These are phyloP conservation scores for Diuraphis noxia DNA, from an alignment of 1,140 invertebrate species.

Conservation along the genomic window DNA sequence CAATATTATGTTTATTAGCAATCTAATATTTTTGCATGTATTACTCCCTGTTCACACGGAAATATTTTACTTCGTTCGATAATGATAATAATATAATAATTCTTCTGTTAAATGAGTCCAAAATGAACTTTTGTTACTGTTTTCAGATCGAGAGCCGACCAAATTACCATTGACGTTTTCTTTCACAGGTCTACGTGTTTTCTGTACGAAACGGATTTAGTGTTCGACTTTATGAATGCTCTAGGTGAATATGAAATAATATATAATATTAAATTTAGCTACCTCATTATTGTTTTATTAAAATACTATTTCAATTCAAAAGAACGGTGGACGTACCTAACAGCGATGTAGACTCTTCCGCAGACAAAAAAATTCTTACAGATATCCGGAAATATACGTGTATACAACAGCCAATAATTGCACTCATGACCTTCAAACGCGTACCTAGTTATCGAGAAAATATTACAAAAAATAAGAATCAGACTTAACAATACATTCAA, in stretches of 20 bases:
- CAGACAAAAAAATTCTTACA: neutral
- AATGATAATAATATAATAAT: too few species aligned
- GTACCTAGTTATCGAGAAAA: too few species aligned
- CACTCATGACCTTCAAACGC: too few species aligned
- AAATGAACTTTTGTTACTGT: neutral
- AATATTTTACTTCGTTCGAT: too few species aligned
- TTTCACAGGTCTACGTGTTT: constrained; percentile 55
- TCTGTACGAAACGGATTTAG: constrained; percentile 57
- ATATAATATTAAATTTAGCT: neutral
- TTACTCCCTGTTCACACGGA: neutral
- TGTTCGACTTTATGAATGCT: constrained; percentile 57
- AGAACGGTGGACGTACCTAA: neutral
- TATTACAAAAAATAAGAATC: too few species aligned
- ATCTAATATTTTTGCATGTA: neutral
- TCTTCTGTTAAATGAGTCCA: neutral
- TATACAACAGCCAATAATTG: too few species aligned
- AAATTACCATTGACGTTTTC: constrained; percentile 56
- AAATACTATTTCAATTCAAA: neutral
- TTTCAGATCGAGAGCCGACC: constrained; percentile 28
- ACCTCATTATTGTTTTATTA: neutral
- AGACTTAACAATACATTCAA: too few species aligned
- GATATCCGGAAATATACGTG: neutral
- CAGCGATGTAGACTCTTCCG: neutral
- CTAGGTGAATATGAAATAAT: constrained; percentile 55
- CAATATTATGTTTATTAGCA: too few species aligned